A percentile compares a stretch with the other conserved stretches of the same genome.
Evolutionary conservation across 2,113 vertebrate species (phyloP).

Genomic region (Sterna hirundo): DNA sequence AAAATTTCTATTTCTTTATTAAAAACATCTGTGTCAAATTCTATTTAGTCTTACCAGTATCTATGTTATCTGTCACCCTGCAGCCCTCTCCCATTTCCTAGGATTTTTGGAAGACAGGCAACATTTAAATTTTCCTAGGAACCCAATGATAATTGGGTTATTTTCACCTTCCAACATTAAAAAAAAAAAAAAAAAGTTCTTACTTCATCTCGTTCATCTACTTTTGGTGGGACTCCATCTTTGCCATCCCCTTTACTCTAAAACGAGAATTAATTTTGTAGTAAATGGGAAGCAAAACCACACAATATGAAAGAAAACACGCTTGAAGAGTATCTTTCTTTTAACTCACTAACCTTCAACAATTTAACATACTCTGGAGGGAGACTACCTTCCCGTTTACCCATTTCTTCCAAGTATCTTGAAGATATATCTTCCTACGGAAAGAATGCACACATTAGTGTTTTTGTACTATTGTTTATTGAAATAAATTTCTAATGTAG

Average conservation of each 20-base stretch:
- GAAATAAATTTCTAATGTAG: not conserved
- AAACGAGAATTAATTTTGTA: conserved; percentile 45
- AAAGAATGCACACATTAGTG: not conserved
- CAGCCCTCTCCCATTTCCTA: not conserved
- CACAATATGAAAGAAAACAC: not conserved
- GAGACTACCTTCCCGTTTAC: conserved; percentile 74
- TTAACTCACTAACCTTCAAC: conserved; percentile 67
- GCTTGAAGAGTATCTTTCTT: not conserved
- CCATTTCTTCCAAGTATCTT: conserved; percentile 72
- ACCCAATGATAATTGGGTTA: not conserved
- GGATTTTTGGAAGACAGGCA: not conserved
- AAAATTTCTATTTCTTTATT: not conserved
- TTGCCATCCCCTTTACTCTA: conserved; percentile 68
- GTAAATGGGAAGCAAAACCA: not conserved
- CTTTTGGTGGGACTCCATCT: conserved; percentile 20
- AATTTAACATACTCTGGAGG: conserved; percentile 77
- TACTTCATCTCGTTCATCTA: conserved; percentile 31
- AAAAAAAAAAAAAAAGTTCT: not conserved
- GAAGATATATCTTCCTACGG: conserved; percentile 72
- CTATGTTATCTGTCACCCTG: not conserved
- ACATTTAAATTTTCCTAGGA: not conserved
- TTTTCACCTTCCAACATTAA: not conserved
- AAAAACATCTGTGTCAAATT: not conserved
- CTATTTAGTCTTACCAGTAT: not conserved
- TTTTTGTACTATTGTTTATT: not conserved